Percentiles rank a stretch among this genome's conserved stretches.
These are phyloP conservation scores for Ptyas mucosa DNA, from an alignment of 2,113 vertebrate species.

Conservation along the genomic window DNA sequence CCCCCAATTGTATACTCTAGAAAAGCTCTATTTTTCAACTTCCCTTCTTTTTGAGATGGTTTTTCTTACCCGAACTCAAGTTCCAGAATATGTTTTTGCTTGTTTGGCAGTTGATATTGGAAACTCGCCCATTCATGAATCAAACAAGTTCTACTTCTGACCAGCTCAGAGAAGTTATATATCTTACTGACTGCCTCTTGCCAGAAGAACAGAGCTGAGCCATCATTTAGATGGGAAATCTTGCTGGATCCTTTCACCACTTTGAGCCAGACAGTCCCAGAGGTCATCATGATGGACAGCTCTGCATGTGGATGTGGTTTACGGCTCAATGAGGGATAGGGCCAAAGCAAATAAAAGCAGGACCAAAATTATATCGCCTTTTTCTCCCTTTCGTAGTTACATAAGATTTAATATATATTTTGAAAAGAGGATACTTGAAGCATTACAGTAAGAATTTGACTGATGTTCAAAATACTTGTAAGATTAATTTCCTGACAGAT, in stretches of 20 bases:
- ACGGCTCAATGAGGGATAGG: background rate
- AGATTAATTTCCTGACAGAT: background rate
- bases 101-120: constrained; percentile 3
- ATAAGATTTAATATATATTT: background rate
- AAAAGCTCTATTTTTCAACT: constrained; percentile 43
- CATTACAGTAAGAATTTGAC: background rate
- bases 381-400: background rate
- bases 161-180: constrained; percentile 30
- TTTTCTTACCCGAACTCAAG: background rate
- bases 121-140: constrained; percentile 54
- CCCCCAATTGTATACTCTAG: constrained; percentile 4
- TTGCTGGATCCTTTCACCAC: background rate
- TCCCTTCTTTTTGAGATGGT: constrained; percentile 41
- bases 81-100: background rate
- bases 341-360: background rate
- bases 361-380: background rate
- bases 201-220: constrained; percentile 26
- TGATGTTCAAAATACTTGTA: background rate
- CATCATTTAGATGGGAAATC: background rate
- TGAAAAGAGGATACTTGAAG: background rate
- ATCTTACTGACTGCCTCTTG: constrained; percentile 36
- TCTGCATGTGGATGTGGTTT: background rate
- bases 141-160: constrained; percentile 26
- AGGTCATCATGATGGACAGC: background rate
- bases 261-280: constrained; percentile 24